These are phyloP conservation scores for Anabacerthia variegaticeps DNA, from an alignment of 2,797 vertebrate species.

Conservation along the genomic window DNA sequence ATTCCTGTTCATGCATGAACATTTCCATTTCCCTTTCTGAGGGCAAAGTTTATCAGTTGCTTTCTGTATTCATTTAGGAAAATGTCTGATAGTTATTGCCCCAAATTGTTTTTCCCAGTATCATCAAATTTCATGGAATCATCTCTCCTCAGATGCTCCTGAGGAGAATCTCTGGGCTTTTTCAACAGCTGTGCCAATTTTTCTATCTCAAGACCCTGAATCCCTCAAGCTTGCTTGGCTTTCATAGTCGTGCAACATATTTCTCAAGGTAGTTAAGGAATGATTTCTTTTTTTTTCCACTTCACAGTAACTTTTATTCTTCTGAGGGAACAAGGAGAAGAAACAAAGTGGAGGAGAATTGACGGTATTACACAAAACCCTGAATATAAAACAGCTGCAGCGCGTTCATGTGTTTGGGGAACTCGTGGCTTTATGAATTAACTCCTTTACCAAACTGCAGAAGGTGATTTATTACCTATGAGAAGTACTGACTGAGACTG, in stretches of 20 bases:
- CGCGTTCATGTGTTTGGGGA: neutral
- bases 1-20: neutral
- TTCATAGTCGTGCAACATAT: neutral
- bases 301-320: slow-evolving; percentile 4
- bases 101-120: neutral
- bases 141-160: neutral
- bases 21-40: neutral
- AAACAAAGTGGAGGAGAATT: slow-evolving; percentile 11
- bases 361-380: neutral
- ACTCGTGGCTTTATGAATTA: slow-evolving; percentile 20
- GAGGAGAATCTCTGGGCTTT: neutral
- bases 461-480: slow-evolving; percentile 1
- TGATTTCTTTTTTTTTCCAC: neutral
- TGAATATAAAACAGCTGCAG: slow-evolving; percentile 14
- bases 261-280: slow-evolving; percentile 25
- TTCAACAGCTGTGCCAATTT: neutral
- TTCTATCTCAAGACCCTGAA: neutral
- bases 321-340: neutral
- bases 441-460: slow-evolving; percentile 9
- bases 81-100: neutral
- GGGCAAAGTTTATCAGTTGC: neutral
- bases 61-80: neutral
- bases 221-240: neutral
- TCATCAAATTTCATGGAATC: neutral
- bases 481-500: neutral